Conservation (phyloP, 1,140 invertebrate species). For the Octopus sinensis region DNA sequence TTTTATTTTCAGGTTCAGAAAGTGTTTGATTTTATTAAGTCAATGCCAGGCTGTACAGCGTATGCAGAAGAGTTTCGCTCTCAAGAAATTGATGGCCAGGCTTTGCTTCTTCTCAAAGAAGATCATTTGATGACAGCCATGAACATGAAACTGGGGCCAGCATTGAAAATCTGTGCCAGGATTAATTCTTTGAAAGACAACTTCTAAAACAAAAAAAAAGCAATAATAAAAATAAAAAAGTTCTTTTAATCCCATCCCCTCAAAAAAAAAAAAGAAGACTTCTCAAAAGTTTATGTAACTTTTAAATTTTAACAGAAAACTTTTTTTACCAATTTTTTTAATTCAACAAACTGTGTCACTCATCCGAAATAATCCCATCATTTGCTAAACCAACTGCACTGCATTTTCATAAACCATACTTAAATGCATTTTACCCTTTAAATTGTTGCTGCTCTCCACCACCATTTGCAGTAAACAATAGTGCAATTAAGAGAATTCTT, state of each 20-base stretch:
- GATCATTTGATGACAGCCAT: slow-evolving; percentile 92
- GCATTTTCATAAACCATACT: no score
- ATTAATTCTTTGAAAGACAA: slow-evolving; percentile 47
- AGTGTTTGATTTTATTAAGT: slow-evolving; percentile 78
- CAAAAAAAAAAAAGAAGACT: not conserved
- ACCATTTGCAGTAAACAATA: no score
- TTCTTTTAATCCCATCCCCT: not conserved
- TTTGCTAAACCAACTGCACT: not conserved
- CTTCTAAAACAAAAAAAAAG: not conserved
- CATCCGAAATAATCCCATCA: not conserved
- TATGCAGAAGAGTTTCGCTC: slow-evolving; percentile 93
- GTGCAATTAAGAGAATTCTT: no score
- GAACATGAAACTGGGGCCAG: slow-evolving; percentile 91
- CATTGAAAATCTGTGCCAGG: slow-evolving; percentile 84
- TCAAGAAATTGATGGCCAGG: slow-evolving; percentile 94
- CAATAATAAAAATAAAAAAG: not conserved
- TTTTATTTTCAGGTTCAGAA: slow-evolving; percentile 56
- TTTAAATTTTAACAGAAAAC: no score
- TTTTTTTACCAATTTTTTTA: not conserved
- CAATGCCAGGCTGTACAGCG: slow-evolving; percentile 81
- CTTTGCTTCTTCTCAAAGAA: slow-evolving; percentile 87
- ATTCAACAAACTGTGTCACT: not conserved
- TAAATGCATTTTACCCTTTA: no score
- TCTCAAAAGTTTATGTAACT: no score
- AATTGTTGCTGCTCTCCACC: no score